Base-by-base conservation (phyloP, 2,888 invertebrate species). In the Hyalella azteca region DNA sequence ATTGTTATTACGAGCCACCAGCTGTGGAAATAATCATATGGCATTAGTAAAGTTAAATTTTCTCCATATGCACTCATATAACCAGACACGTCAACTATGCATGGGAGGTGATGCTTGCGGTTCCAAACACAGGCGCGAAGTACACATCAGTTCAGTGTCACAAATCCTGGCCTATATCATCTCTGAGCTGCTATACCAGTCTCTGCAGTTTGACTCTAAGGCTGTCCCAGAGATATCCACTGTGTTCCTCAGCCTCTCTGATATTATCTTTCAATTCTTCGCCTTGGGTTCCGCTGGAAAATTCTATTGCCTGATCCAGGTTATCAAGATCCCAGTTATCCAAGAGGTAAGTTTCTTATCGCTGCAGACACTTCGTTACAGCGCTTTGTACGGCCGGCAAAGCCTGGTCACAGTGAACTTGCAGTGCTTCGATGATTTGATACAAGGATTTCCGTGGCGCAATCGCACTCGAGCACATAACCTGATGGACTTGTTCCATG, bases 201-300 rank as follows among this genome's bases (percentile, higher is more conserved):
- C 54, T 54, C 26, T 54, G 54, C 26, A 54, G 54, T 11, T 54
- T 54, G 22, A 54, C 54, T 26, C 54, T 22, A 9, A 54, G 54
- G 54, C 54, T 54, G 54, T 54, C 54, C 54, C 54, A 54, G 54
- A 54, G 54, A 29, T 26, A 54, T 11, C 54, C 54, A 29, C 54
- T 54, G 26, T 54, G 54, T 29, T 54, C 26, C 54, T 54, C 54
- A 1, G 54, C 54, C 54, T 54, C 54, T 19, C 29, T 54, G 22
- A 54, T 54, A 26, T 26, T 54, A 22, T 54, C 26, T 9, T 26
- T 22, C 54, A 54, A 9, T 54, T 54, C 54, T 13, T 0, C 11
- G 22, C 22, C 29, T 26, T 54, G 0, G 5, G 54, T 9, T 13
- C 54, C 26, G 22, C 19, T 5, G 7, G 54, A 54, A 22, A 54